phyloP scores from a whole-genome alignment of 2,797 vertebrate genomes.

The Myoxocephalus aenaeus region DNA sequence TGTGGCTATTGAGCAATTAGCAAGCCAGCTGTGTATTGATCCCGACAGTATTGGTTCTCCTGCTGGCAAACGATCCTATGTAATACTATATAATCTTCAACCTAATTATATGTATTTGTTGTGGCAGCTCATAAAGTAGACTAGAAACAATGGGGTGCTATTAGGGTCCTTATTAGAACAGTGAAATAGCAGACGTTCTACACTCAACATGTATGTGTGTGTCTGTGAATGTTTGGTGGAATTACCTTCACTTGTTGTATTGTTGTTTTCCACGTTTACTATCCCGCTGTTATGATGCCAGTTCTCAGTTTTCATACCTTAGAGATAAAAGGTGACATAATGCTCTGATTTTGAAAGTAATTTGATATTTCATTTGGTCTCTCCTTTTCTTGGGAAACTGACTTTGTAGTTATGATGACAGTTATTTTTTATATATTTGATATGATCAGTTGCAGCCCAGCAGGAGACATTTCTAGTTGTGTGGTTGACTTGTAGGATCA shows the following conservation, averaged over 20 bases:
- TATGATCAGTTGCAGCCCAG: not conserved
- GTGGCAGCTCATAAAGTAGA: constrained; percentile 33
- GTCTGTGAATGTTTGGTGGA: not conserved
- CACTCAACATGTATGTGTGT: constrained; percentile 14
- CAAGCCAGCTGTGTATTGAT: constrained; percentile 58
- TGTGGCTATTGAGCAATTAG: constrained; percentile 47
- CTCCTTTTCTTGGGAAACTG: not conserved
- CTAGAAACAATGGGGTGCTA: constrained; percentile 35
- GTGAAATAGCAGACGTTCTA: constrained; percentile 28
- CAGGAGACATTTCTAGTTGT: not conserved
- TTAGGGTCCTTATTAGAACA: constrained; percentile 56
- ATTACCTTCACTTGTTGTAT: constrained; percentile 8
- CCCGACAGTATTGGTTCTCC: constrained; percentile 45
- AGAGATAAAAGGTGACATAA: not conserved
- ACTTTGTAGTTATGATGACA: not conserved
- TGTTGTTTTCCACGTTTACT: not conserved
- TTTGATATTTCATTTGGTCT: not conserved
- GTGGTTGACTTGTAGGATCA: not conserved
- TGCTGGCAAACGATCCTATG: constrained; percentile 34
- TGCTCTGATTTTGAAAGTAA: not conserved
- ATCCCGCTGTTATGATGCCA: not conserved
- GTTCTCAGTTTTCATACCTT: not conserved
- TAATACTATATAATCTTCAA: constrained; percentile 46
- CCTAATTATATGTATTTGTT: constrained; percentile 44
- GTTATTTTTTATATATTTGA: not conserved